These are phyloP conservation scores for Plumapathes pennacea DNA, from an alignment of 92 coral and sea anemone species.

Conservation along the genomic window DNA sequence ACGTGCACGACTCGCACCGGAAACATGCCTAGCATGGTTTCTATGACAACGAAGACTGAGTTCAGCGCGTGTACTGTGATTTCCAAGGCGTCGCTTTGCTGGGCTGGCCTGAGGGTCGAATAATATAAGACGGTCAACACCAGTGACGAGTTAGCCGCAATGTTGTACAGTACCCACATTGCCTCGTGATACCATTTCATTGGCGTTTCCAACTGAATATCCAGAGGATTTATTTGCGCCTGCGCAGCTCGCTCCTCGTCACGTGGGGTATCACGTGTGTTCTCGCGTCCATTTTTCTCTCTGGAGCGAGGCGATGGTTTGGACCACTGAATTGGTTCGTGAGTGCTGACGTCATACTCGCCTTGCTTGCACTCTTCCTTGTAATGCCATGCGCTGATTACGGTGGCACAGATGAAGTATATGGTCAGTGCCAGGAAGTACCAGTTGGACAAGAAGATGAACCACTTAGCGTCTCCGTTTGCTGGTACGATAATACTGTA, in stretches of 20 bases:
- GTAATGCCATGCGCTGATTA: slow-evolving; percentile 56
- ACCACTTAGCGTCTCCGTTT: slow-evolving; percentile 70
- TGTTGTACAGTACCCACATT: slow-evolving; percentile 72
- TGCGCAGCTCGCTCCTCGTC: slow-evolving; percentile 8
- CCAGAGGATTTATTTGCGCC: slow-evolving; percentile 58
- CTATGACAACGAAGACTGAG: slow-evolving; percentile 53
- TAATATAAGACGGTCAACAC: slow-evolving; percentile 40
- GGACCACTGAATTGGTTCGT: slow-evolving; percentile 59
- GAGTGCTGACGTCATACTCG: slow-evolving; percentile 75
- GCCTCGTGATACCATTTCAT: slow-evolving; percentile 63
- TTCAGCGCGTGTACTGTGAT: slow-evolving; percentile 60
- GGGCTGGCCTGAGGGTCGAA: slow-evolving; percentile 16
- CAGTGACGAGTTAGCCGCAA: slow-evolving; percentile 67
- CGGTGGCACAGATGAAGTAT: slow-evolving; percentile 56
- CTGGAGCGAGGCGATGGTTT: slow-evolving; percentile 11
- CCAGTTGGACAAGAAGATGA: slow-evolving; percentile 77
- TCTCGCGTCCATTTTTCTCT: slow-evolving; percentile 28
- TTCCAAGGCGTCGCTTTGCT: slow-evolving; percentile 47
- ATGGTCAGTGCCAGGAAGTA: slow-evolving; percentile 51
- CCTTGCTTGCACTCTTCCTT: slow-evolving; percentile 78
- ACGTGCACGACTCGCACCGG: slow-evolving; percentile 78
- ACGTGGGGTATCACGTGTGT: slow-evolving; percentile 20
- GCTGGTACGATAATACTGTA: slow-evolving; percentile 56
- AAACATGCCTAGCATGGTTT: slow-evolving; percentile 57
- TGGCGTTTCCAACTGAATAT: slow-evolving; percentile 61